Evolutionary conservation across 2,888 invertebrate genomes (phyloP).

Genomic region (Dione juno): DNA sequence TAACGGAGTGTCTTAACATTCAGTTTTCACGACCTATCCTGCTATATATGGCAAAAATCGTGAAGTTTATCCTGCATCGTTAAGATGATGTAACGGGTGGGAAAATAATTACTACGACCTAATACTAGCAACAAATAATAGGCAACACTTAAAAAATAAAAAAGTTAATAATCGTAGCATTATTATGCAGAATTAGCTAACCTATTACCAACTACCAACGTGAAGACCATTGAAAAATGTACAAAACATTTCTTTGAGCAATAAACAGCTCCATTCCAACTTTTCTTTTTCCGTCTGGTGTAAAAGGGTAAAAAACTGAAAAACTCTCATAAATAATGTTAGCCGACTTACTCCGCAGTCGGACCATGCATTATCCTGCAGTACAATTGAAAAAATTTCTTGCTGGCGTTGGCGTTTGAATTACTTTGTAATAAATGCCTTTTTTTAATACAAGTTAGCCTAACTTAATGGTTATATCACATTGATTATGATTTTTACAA

Average conservation of each 20-base stretch:
- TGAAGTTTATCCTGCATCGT: too few species aligned
- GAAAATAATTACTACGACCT: not conserved
- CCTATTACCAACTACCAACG: not conserved
- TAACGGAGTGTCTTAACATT: too few species aligned
- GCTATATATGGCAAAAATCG: too few species aligned
- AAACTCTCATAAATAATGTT: slow-evolving; percentile 42
- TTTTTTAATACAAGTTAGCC: not conserved
- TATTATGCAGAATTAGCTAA: slow-evolving; percentile 15
- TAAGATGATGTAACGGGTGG: too few species aligned
- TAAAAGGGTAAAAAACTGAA: slow-evolving; percentile 36
- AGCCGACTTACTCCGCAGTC: slow-evolving; percentile 34
- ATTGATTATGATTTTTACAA: not conserved
- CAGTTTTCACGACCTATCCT: too few species aligned
- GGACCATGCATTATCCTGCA: slow-evolving; percentile 36
- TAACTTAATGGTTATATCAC: not conserved
- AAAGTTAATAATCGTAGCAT: slow-evolving; percentile 10
- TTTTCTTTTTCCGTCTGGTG: slow-evolving; percentile 37
- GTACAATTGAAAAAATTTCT: slow-evolving; percentile 34
- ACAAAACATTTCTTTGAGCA: slow-evolving; percentile 37
- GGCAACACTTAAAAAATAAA: not conserved
- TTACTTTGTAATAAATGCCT: slow-evolving; percentile 21
- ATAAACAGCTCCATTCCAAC: slow-evolving; percentile 33
- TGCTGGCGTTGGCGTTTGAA: slow-evolving; percentile 26
- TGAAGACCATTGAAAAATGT: slow-evolving; percentile 24
- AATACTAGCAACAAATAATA: not conserved